Evolutionary conservation across 2,113 vertebrate species (phyloP), one percentile per base, ranked within the genome.

Genomic region (Morone saxatilis): DNA sequence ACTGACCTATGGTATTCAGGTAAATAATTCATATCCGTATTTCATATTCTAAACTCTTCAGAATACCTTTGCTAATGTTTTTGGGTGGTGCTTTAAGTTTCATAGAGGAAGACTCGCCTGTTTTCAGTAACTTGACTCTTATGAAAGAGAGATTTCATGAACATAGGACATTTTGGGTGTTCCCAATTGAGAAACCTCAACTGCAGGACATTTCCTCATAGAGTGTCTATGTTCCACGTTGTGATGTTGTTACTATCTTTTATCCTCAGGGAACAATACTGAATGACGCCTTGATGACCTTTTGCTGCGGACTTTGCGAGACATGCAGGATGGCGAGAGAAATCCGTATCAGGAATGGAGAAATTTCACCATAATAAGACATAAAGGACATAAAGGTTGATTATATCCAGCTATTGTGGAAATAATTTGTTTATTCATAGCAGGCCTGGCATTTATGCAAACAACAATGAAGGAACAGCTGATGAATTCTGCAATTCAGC

Each of bases 251-350:
- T 75, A 9, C 20, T 81, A 84, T 85, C 5, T 53, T 68, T 63
- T 45, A 16, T 85, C 83, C 89, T 83, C 87, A 97, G 96, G 96
- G 96, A 67, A 96, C 96, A 19, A 43, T 97, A 69, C 95, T 94
- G 83, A 95, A 96, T 13, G 96, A 97, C 1, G 92, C 92, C 25
- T 47, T 96, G 84, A 94, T 96, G 94, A 91, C 78, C 48, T 93
- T 62, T 77, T 96, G 78, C 90, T 97, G 96, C 67, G 95, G 95
- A 70, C 1, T 80, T 0, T 96, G 90, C 65, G 96, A 97, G 72
- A 6, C 73, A 4, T 97, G 96, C 90, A 94, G 96, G 78, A 97
- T 97, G 96, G 91, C 96, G 7, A 89, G 96, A 81, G 96, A 97
- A 94, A 90, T 97, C 31, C 96, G 95, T 71, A 94, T 94, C 90